These are phyloP conservation scores for Myoxocephalus aenaeus DNA, from an alignment of 2,797 vertebrate genomes.

Conservation along the genomic window DNA sequence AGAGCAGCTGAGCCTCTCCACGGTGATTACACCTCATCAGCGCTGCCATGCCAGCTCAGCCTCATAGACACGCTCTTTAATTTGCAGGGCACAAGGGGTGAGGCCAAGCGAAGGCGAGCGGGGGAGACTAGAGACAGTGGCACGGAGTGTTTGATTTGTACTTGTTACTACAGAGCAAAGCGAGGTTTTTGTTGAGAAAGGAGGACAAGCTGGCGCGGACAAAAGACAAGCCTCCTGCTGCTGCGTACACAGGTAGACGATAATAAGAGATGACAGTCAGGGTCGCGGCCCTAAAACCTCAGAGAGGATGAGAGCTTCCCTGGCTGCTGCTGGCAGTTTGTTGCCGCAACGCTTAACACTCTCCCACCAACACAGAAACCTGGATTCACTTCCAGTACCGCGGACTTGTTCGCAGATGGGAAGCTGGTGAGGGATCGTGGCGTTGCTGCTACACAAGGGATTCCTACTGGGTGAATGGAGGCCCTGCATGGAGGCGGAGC, in stretches of 20 bases:
- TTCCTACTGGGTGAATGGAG: neutral
- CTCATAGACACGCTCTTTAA: slow-evolving; percentile 57
- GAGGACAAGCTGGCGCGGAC: slow-evolving; percentile 31
- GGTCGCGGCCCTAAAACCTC: slow-evolving; percentile 14
- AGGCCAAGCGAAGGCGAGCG: slow-evolving; percentile 8
- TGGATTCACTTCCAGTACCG: neutral
- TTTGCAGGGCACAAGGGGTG: slow-evolving; percentile 35
- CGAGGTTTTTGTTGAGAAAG: slow-evolving; percentile 20
- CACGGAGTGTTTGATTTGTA: slow-evolving; percentile 41
- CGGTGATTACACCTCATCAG: slow-evolving; percentile 67
- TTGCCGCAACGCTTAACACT: slow-evolving; percentile 14
- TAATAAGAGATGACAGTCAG: slow-evolving; percentile 40
- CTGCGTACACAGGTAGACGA: slow-evolving; percentile 45
- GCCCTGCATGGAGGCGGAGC: neutral
- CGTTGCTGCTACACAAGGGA: neutral
- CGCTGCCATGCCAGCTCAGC: slow-evolving; percentile 21
- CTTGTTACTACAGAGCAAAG: slow-evolving; percentile 31
- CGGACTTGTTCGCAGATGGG: neutral
- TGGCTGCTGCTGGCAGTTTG: slow-evolving; percentile 29
- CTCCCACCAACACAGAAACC: neutral
- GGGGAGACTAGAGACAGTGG: slow-evolving; percentile 4
- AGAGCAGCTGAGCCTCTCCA: slow-evolving; percentile 67
- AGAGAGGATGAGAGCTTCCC: slow-evolving; percentile 15
- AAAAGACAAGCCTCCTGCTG: slow-evolving; percentile 31
- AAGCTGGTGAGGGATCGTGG: neutral